A percentile compares a stretch with the other conserved stretches of the same genome.
phyloP scores from a whole-genome alignment of 2,888 invertebrate genomes.

The Drosophila trichaetosa region DNA sequence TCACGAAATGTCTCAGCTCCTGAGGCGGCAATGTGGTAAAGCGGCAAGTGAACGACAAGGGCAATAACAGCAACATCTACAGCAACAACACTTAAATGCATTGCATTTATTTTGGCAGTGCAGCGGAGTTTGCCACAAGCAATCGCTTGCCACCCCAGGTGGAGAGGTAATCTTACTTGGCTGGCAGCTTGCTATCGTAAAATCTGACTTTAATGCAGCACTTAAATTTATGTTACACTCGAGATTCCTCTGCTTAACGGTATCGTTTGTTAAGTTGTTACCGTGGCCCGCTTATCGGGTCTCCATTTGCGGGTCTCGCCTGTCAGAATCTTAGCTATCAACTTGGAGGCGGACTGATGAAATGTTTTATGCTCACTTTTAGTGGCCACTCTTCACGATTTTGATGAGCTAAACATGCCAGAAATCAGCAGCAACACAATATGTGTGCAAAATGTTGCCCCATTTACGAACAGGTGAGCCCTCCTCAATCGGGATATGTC shows the following conservation, averaged over 20 bases:
- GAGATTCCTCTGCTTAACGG: constrained; percentile 69
- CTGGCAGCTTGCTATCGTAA: constrained; percentile 52
- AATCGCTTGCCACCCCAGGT: background rate
- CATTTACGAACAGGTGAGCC: background rate
- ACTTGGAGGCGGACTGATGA: constrained; percentile 28
- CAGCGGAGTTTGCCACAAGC: constrained; percentile 16
- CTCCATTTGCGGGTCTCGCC: constrained; percentile 21
- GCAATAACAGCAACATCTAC: background rate
- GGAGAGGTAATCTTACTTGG: background rate
- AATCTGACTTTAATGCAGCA: constrained; percentile 73
- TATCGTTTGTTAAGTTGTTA: constrained; percentile 37
- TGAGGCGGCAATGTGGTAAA: constrained; percentile 29
- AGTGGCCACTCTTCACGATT: constrained; percentile 45
- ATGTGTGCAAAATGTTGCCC: constrained; percentile 45
- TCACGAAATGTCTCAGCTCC: constrained; percentile 35
- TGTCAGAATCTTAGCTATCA: constrained; percentile 1
- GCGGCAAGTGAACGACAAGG: constrained; percentile 5
- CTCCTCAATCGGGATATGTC: background rate
- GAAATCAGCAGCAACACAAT: constrained; percentile 42
- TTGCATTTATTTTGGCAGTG: constrained; percentile 66
- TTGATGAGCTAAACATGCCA: constrained; percentile 54
- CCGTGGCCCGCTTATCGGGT: constrained; percentile 50
- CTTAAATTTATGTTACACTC: constrained; percentile 77
- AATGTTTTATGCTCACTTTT: constrained; percentile 68
- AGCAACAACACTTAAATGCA: constrained; percentile 53